A percentile compares a stretch with the other conserved stretches of the same genome.
Conservation (phyloP, 2,888 invertebrate species). For the Pteria penguin region DNA sequence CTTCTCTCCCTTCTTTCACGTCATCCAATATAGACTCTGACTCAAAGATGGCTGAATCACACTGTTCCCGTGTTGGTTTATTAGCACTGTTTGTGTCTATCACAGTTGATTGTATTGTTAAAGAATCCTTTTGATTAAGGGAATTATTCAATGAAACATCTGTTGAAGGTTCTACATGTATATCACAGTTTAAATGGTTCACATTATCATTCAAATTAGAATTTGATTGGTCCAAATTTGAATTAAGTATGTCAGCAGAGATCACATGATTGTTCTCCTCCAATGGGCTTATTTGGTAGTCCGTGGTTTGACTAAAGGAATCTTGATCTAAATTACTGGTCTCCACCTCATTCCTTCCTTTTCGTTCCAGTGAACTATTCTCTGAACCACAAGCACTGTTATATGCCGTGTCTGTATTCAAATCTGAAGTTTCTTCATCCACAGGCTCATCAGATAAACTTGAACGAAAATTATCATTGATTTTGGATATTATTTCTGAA, state of each 20-base stretch:
- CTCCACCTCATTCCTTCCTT: conserved; percentile 25
- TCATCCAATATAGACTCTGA: conserved; percentile 40
- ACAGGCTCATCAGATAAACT: neutral
- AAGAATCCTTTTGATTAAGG: neutral
- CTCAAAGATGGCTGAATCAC: conserved; percentile 44
- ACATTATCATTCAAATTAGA: neutral
- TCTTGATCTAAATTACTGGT: conserved; percentile 25
- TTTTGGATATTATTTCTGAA: conserved; percentile 55
- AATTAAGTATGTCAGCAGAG: conserved; percentile 7
- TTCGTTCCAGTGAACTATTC: conserved; percentile 42
- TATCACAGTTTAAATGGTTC: neutral
- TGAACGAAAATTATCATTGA: conserved; percentile 42
- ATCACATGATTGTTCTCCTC: conserved; percentile 18
- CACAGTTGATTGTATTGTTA: neutral
- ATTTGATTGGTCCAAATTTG: conserved; percentile 5
- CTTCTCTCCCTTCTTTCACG: conserved; percentile 11
- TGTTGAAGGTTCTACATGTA: neutral
- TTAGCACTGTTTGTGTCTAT: neutral
- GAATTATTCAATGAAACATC: neutral
- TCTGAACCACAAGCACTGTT: conserved; percentile 41
- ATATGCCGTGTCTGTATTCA: conserved; percentile 36
- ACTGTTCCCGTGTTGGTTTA: conserved; percentile 37
- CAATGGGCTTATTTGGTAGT: conserved; percentile 28
- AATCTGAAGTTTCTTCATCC: conserved; percentile 2
- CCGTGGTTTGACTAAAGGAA: conserved; percentile 23